Evolutionary conservation across 2,888 invertebrate genomes (phyloP).

Genomic region (Tetragnatha montana): DNA sequence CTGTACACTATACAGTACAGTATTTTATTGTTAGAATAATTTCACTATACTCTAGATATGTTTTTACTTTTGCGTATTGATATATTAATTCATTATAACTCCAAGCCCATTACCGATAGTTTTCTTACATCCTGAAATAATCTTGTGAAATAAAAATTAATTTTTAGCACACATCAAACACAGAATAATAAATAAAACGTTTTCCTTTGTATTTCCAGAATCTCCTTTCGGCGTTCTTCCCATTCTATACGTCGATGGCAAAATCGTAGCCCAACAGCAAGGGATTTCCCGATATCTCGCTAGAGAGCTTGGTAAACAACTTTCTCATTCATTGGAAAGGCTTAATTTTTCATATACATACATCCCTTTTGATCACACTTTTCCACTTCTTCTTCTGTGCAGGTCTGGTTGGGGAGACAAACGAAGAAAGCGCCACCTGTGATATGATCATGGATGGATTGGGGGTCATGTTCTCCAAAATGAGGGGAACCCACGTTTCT

Average conservation of each 20-base stretch:
- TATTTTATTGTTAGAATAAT: no score
- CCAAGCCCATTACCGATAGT: no score
- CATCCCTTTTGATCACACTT: background rate
- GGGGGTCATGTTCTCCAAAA: conserved; percentile 64
- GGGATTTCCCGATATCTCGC: conserved; percentile 65
- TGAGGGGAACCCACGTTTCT: conserved; percentile 47
- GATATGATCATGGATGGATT: conserved; percentile 69
- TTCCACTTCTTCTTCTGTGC: background rate
- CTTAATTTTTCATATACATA: background rate
- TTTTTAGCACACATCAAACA: no score
- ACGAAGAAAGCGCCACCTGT: conserved; percentile 58
- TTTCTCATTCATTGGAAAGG: background rate
- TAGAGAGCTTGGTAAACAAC: conserved; percentile 53
- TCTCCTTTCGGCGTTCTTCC: conserved; percentile 60
- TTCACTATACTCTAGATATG: no score
- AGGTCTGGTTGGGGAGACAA: conserved; percentile 53
- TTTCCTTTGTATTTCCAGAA: conserved; percentile 23
- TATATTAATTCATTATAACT: no score
- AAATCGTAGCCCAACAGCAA: conserved; percentile 57
- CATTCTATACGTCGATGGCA: conserved; percentile 49
- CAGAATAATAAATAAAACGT: background rate
- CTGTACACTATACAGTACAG: no score
- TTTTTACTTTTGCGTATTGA: no score
- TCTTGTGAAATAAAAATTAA: no score
- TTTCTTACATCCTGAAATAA: no score